Base-by-base conservation (phyloP, 2,888 invertebrate species). In the Pterostichus niger region DNA sequence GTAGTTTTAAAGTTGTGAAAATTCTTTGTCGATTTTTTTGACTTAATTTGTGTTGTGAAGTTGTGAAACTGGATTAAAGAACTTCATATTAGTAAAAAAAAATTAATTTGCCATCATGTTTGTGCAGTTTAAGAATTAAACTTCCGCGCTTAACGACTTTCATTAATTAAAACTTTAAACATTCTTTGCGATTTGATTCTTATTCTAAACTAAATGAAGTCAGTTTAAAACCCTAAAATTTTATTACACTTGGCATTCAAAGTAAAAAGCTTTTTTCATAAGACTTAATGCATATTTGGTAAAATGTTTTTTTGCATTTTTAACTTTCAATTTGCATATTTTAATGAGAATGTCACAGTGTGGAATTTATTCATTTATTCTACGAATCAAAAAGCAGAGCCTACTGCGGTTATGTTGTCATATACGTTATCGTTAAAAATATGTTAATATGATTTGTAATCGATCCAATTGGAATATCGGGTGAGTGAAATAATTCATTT, bases 361-460 rank as follows among this genome's bases (percentile, higher is more conserved):
- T 59, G 59, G 59, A 31, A 59, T 59, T 59, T 59, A 59, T 59
- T 59, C 59, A 59, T 59, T 24, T 24, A 59, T 59, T 59, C 59
- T 31, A 17, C 24, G 59, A 59, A 59, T 59, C 59, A 59, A 24
- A 59, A 59, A 59, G 17, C 11, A 59, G 31, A 59, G 17, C 11
- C 17, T 17, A 9, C 10, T 11, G 40, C 40, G 59, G 31, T 59
- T 59, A 17, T 56, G 59, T 59, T 59, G 31, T 59, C 24, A 59
- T 59, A 59, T 59, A 31, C 31, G 4, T 59, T 10, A 5, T 24
- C 17, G 52, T 59, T 59, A 59, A 5, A 31, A 59, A 59, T 59
- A 59, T 59, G 59, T 24, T 59, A 59, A 59, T 59, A 10, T 54
- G 54, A 54, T 54, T 3, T 54, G 40, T 40, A 9, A 54, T 6